These are phyloP conservation scores for Egretta garzetta DNA, from an alignment of 2,113 vertebrate genomes.

Conservation along the genomic window DNA sequence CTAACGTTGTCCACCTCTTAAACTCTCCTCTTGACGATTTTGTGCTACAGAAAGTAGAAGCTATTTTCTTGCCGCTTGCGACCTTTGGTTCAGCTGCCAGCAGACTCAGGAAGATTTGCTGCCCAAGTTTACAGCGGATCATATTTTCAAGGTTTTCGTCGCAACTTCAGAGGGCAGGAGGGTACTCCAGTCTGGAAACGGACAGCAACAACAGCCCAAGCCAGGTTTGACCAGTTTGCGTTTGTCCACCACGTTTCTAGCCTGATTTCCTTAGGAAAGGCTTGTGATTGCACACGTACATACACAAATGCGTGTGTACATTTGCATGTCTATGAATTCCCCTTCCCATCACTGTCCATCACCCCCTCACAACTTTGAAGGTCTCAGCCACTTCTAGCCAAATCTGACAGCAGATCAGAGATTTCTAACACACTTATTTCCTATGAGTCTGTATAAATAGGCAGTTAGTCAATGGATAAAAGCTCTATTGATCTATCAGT, in stretches of 20 bases:
- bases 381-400: background rate
- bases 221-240: background rate
- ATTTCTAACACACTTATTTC: background rate
- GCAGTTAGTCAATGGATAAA: background rate
- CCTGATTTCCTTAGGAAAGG: background rate
- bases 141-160: background rate
- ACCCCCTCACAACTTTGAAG: background rate
- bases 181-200: background rate
- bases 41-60: background rate
- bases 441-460: background rate
- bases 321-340: background rate
- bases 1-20: rapidly evolving
- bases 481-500: background rate
- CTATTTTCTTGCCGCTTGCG: background rate
- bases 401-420: background rate
- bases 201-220: background rate
- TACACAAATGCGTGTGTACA: background rate
- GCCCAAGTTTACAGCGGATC: background rate
- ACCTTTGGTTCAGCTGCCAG: background rate
- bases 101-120: background rate
- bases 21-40: background rate
- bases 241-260: background rate
- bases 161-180: background rate
- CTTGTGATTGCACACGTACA: background rate
- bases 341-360: background rate